A percentile compares a stretch with the other conserved stretches of the same genome.
Evolutionary conservation across 2,113 vertebrate species (phyloP).

Genomic region (Poeciliopsis occidentalis): DNA sequence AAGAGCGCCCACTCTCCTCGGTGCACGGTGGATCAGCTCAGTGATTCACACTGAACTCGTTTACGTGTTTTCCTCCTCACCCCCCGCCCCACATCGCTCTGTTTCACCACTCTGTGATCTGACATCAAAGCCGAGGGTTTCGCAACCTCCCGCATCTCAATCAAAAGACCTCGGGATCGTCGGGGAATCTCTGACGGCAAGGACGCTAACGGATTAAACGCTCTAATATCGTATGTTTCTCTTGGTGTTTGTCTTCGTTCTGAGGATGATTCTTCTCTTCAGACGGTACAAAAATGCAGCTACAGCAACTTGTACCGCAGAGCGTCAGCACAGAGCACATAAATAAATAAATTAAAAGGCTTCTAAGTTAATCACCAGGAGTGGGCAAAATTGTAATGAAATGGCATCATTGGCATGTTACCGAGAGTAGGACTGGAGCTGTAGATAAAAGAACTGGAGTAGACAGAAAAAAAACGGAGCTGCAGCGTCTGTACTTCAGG

Average conservation of each 20-base stretch:
- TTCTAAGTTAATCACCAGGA: constrained; percentile 23
- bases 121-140: constrained; percentile 26
- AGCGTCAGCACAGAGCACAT: not conserved
- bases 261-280: no score
- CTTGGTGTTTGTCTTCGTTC: not conserved
- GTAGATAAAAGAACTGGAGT: constrained; percentile 6
- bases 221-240: not conserved
- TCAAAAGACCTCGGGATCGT: constrained; percentile 19
- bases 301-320: not conserved
- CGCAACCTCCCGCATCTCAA: constrained; percentile 17
- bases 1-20: constrained; percentile 1
- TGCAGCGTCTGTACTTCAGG: not conserved
- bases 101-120: constrained; percentile 37
- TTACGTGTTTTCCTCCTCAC: constrained; percentile 1
- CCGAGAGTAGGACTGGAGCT: not conserved
- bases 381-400: constrained; percentile 22
- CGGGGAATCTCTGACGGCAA: constrained; percentile 3
- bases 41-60: constrained; percentile 27
- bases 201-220: constrained; percentile 1
- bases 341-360: no score
- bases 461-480: not conserved
- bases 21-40: not conserved
- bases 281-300: not conserved
- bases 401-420: constrained; percentile 1
- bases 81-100: not conserved